Conservation (phyloP, 2,888 invertebrate species). For the Lottia gigantea region DNA sequence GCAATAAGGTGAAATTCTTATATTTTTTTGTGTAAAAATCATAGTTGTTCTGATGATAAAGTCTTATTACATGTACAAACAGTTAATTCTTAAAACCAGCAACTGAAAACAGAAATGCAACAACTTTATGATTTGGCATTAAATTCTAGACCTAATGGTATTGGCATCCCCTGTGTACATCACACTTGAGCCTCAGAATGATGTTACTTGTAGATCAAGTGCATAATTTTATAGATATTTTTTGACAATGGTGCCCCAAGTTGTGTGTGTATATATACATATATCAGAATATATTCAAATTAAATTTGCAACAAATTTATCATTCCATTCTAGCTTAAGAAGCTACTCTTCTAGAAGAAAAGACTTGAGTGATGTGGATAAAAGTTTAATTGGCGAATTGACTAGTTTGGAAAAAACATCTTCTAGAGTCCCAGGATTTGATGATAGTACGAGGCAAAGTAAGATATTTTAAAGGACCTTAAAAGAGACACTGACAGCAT, state of each 20-base stretch:
- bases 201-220: too few species aligned
- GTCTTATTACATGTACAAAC: too few species aligned
- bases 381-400: background rate
- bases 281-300: too few species aligned
- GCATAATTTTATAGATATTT: too few species aligned
- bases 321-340: background rate
- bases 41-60: conserved; percentile 12
- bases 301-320: too few species aligned
- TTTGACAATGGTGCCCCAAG: too few species aligned
- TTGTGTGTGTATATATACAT: too few species aligned
- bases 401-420: background rate
- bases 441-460: conserved; percentile 8
- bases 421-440: conserved; percentile 2
- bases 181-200: too few species aligned
- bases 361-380: background rate
- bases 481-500: too few species aligned
- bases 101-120: background rate
- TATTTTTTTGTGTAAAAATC: conserved; percentile 18
- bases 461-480: background rate
- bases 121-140: background rate
- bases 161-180: too few species aligned
- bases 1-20: conserved; percentile 11
- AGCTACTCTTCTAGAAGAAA: background rate
- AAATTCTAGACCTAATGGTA: too few species aligned
- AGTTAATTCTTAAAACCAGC: too few species aligned